These are phyloP conservation scores for Lycophotia porphyrea DNA, from an alignment of 2,888 invertebrate genomes.

Conservation along the genomic window DNA sequence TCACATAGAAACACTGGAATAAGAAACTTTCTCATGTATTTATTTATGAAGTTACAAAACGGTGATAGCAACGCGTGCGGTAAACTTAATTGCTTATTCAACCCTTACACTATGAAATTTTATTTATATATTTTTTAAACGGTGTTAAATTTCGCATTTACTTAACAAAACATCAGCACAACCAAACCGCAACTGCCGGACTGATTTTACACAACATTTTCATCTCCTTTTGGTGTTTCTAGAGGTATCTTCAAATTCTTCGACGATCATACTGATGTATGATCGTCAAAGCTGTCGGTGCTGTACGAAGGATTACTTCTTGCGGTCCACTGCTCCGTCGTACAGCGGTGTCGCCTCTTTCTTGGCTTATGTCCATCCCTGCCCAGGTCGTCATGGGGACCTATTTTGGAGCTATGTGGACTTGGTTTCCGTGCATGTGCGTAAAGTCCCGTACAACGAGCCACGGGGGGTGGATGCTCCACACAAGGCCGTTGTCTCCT, in stretches of 20 bases:
- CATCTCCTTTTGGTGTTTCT: conserved; percentile 9
- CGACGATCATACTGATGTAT: background rate
- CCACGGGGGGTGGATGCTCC: background rate
- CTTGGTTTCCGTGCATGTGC: conserved; percentile 4
- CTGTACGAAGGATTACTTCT: conserved; percentile 53
- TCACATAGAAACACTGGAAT: conserved; percentile 42
- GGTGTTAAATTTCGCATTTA: conserved; percentile 31
- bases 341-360: conserved; percentile 67
- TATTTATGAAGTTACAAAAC: conserved; percentile 17
- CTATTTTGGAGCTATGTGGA: conserved; percentile 14
- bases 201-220: conserved; percentile 3
- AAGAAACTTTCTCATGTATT: conserved; percentile 22
- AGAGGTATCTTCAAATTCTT: conserved; percentile 5
- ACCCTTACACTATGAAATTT: background rate
- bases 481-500: conserved; percentile 20
- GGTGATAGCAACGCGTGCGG: background rate
- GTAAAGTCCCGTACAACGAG: conserved; percentile 2
- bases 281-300: conserved; percentile 59
- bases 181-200: background rate
- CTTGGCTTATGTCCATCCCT: conserved; percentile 58
- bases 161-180: conserved; percentile 16
- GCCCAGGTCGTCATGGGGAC: conserved; percentile 36
- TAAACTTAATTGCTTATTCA: background rate
- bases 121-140: conserved; percentile 49
- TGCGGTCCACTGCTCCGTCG: conserved; percentile 72